A percentile compares a stretch with the other conserved stretches of the same genome.
These are phyloP conservation scores for Stenodema calcarata DNA, from an alignment of 2,888 invertebrate species.

Conservation along the genomic window DNA sequence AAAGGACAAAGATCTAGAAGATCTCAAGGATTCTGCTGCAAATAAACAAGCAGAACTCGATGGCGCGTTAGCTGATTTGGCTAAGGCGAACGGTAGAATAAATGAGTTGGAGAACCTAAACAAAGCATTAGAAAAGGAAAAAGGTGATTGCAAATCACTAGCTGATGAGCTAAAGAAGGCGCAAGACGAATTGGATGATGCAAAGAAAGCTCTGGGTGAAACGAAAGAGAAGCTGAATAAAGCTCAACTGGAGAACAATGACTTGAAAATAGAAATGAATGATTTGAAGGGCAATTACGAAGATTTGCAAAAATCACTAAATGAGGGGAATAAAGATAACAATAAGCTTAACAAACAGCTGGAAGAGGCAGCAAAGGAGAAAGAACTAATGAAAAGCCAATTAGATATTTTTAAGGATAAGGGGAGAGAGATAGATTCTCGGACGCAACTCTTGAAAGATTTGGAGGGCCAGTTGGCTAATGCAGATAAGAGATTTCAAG, in stretches of 20 bases:
- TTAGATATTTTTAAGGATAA: not conserved
- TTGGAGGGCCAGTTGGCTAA: constrained; percentile 3
- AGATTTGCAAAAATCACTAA: not conserved
- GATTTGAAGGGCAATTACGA: not conserved
- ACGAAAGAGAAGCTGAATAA: constrained; percentile 22
- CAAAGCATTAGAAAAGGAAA: not conserved
- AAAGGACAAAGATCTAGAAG: not conserved
- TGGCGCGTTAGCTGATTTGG: not conserved
- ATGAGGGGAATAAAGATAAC: not conserved
- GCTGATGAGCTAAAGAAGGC: not conserved
- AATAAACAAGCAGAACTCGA: not conserved
- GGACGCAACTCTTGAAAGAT: not conserved
- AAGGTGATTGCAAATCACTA: not conserved
- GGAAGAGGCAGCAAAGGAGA: not conserved
- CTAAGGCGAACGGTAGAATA: not conserved
- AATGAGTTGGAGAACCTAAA: not conserved
- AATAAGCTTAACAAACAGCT: not conserved
- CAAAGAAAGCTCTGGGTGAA: not conserved
- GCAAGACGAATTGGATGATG: not conserved
- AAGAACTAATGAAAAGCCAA: constrained; percentile 15
- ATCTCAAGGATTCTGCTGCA: not conserved
- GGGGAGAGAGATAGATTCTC: not conserved
- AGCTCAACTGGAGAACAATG: constrained; percentile 22
- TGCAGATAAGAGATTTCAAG: not conserved
- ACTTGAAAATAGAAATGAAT: constrained; percentile 10